These are phyloP conservation scores for Cryptus viduatorius DNA, from an alignment of 2,888 invertebrate species.

Conservation along the genomic window DNA sequence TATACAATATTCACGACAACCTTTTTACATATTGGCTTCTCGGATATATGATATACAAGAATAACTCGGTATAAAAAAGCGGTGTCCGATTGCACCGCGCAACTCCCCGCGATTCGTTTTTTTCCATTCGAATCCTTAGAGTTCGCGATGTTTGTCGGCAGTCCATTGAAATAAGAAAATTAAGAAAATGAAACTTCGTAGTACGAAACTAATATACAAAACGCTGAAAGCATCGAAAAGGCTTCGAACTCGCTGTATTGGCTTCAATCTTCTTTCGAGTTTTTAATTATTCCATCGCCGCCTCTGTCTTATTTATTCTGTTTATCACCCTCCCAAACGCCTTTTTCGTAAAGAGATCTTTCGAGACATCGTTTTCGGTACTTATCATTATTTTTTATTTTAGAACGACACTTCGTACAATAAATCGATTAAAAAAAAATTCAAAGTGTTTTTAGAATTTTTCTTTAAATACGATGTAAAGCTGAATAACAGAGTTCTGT, in stretches of 20 bases:
- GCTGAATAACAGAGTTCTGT: no score
- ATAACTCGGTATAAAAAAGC: slow-evolving; percentile 3
- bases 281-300: slow-evolving; percentile 54
- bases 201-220: slow-evolving; percentile 48
- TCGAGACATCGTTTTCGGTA: not conserved
- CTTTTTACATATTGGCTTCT: no score
- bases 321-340: not conserved
- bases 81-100: not conserved
- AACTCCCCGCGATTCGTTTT: slow-evolving; percentile 26
- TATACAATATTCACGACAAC: no score
- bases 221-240: slow-evolving; percentile 48
- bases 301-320: not conserved
- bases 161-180: slow-evolving; percentile 6
- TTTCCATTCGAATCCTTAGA: slow-evolving; percentile 53
- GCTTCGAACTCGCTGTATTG: slow-evolving; percentile 43
- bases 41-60: not conserved
- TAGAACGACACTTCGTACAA: no score
- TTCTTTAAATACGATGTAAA: no score
- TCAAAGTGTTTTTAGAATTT: no score
- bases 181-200: slow-evolving; percentile 6
- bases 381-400: no score
- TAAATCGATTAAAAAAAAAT: no score
- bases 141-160: not conserved
- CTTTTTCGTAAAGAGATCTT: not conserved
- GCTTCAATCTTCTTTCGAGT: slow-evolving; percentile 51